Percentiles rank a stretch among this genome's conserved stretches.
Conservation (phyloP, 2,797 vertebrate species). For the Phyllotis vaccarum region DNA sequence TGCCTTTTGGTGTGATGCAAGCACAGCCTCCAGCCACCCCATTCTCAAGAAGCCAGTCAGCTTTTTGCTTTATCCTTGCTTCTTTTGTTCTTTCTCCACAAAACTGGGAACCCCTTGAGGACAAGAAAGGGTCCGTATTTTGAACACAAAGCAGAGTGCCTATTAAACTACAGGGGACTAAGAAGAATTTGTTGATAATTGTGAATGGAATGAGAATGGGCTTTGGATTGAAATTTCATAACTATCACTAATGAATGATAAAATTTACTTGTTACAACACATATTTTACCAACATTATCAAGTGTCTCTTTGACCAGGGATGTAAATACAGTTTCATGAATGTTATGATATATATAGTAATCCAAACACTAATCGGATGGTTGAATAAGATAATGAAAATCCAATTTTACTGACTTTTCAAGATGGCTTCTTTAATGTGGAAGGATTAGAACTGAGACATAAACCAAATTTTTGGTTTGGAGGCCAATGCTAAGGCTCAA, state of each 20-base stretch:
- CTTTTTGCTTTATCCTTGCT: neutral
- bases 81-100: neutral
- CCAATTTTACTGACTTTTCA: neutral
- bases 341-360: neutral
- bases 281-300: neutral
- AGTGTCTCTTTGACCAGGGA: neutral
- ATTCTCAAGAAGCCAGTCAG: neutral
- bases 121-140: neutral
- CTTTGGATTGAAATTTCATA: conserved; percentile 3
- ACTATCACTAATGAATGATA: neutral
- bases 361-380: neutral
- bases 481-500: neutral
- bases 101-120: neutral
- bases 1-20: neutral
- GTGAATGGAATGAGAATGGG: neutral
- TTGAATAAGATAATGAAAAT: neutral
- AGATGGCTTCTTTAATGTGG: neutral
- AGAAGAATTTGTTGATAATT: neutral
- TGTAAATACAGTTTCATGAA: neutral
- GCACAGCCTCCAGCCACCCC: neutral
- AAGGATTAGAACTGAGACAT: neutral
- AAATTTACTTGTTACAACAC: neutral
- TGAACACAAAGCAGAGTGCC: neutral
- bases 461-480: neutral
- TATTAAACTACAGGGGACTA: neutral